Conservation (phyloP, 2,888 invertebrate genomes). For the Creontiades dilutus region DNA sequence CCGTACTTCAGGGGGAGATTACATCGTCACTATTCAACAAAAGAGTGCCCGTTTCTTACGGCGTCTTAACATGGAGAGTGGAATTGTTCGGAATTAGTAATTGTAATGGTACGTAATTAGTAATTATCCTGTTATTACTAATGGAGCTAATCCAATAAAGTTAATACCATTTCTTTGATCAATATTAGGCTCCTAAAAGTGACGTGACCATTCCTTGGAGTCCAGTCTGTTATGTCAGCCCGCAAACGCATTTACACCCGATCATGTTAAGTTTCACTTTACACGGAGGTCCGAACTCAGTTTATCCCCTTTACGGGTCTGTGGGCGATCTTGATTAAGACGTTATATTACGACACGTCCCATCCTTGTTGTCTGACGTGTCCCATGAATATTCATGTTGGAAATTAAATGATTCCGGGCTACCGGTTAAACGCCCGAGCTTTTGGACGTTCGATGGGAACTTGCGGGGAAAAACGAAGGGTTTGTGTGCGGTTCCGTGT, state of each 20-base stretch:
- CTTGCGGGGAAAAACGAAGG: background rate
- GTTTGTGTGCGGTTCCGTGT: background rate
- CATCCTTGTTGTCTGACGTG: slow-evolving; percentile 10
- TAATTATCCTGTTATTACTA: too few species aligned
- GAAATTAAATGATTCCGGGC: slow-evolving; percentile 11
- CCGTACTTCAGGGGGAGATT: too few species aligned
- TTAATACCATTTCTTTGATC: too few species aligned
- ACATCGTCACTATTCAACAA: too few species aligned
- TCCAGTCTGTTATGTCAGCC: slow-evolving; percentile 1
- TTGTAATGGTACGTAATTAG: too few species aligned
- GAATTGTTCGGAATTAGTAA: too few species aligned
- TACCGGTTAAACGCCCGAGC: slow-evolving; percentile 2
- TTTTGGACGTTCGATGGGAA: background rate
- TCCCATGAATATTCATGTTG: slow-evolving; percentile 39
- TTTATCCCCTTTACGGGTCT: slow-evolving; percentile 10
- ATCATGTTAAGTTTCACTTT: slow-evolving; percentile 2
- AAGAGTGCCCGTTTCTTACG: too few species aligned
- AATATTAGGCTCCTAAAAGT: background rate
- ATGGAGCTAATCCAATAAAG: too few species aligned
- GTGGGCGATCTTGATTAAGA: slow-evolving; percentile 31
- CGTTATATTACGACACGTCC: background rate
- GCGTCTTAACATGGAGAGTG: too few species aligned
- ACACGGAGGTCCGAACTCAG: background rate
- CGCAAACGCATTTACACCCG: background rate
- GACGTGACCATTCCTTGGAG: background rate